These are phyloP conservation scores for Apostichopus parvimensis DNA, from an alignment of 35 echinoderm and acorn worm species.

Conservation along the genomic window DNA sequence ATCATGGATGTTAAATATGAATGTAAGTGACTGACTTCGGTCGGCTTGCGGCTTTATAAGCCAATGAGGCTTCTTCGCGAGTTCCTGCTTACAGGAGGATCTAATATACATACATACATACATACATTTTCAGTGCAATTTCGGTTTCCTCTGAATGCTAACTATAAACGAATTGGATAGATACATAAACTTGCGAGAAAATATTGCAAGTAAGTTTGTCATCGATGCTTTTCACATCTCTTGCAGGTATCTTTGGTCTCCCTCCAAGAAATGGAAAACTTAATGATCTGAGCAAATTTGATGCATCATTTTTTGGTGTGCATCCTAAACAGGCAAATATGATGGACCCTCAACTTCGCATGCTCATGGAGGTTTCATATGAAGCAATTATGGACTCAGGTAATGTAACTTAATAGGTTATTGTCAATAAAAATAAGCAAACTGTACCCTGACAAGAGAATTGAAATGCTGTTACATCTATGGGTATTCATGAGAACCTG, in stretches of 20 bases:
- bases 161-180: not conserved
- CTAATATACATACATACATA: too few relatives aligned
- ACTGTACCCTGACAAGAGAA: too few relatives aligned
- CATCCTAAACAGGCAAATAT: conserved; percentile 87
- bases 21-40: too few relatives aligned
- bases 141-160: too few relatives aligned
- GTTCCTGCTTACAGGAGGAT: too few relatives aligned
- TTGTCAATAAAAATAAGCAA: too few relatives aligned
- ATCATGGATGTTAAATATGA: too few relatives aligned
- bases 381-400: conserved; percentile 89
- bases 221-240: not conserved
- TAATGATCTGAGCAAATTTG: conserved; percentile 72
- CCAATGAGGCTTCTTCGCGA: too few relatives aligned
- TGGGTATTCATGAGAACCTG: too few relatives aligned
- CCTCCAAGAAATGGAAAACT: conserved; percentile 81
- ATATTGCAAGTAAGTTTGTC: not conserved
- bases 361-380: conserved; percentile 78
- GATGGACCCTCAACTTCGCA: conserved; percentile 86
- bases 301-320: conserved; percentile 79
- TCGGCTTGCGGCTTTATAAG: too few relatives aligned
- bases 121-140: too few relatives aligned
- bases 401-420: conserved; percentile 3
- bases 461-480: too few relatives aligned
- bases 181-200: not conserved
- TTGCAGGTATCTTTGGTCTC: conserved; percentile 73